These are phyloP conservation scores for Proisotoma minuta DNA, from an alignment of 2,888 invertebrate species.

Conservation along the genomic window DNA sequence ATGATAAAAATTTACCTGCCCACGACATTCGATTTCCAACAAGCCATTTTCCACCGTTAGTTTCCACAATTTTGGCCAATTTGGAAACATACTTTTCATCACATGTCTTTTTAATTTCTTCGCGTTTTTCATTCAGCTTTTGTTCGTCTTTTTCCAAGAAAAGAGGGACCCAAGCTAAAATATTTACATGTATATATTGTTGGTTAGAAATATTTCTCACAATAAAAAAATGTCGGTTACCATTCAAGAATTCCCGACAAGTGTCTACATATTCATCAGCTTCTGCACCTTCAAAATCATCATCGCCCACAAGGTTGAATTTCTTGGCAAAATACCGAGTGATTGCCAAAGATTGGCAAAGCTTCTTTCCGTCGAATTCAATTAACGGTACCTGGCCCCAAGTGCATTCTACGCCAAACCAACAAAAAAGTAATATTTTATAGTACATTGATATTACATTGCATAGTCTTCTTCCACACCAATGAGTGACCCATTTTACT, in stretches of 20 bases:
- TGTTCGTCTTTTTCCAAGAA: background rate
- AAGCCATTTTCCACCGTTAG: constrained; percentile 22
- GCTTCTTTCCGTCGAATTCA: constrained; percentile 57
- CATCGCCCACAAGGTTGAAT: constrained; percentile 55
- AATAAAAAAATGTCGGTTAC: background rate
- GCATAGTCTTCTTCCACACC: background rate
- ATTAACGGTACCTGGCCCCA: constrained; percentile 54
- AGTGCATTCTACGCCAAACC: constrained; percentile 25
- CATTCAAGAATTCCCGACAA: constrained; percentile 22
- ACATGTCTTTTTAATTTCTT: background rate
- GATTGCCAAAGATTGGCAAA: constrained; percentile 58
- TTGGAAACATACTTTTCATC: constrained; percentile 7
- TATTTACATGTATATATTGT: background rate
- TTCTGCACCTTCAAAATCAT: constrained; percentile 51
- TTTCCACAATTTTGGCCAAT: constrained; percentile 20
- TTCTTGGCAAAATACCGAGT: constrained; percentile 57
- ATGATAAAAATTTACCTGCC: no score
- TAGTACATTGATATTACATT: background rate
- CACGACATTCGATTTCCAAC: constrained; percentile 30
- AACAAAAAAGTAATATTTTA: background rate
- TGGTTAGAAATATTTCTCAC: background rate
- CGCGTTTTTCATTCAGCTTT: background rate
- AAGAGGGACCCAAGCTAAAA: background rate
- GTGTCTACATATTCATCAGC: constrained; percentile 39
- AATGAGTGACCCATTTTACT: background rate